Evolutionary conservation across 2,113 vertebrate species (phyloP).

Genomic region (Tympanuchus pallidicinctus): DNA sequence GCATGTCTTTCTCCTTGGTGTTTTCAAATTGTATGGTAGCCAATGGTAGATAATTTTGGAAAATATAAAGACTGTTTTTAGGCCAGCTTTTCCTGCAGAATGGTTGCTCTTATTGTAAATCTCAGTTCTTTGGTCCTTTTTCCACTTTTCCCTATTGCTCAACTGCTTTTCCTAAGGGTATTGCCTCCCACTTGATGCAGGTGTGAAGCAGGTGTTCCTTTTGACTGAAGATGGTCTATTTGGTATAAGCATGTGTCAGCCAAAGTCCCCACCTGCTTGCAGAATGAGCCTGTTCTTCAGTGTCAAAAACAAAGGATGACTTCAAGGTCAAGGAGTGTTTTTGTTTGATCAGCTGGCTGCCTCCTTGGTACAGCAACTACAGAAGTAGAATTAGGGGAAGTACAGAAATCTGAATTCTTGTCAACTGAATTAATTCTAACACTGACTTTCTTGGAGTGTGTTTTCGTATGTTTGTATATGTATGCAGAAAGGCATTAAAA

Average conservation of each 20-base stretch:
- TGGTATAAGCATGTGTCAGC: background rate
- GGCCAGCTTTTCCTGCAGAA: background rate
- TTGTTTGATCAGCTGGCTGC: background rate
- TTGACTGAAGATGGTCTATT: background rate
- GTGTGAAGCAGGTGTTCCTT: constrained; percentile 47
- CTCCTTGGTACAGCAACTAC: background rate
- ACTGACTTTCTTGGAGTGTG: background rate
- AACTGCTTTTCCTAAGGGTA: constrained; percentile 11
- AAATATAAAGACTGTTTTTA: background rate
- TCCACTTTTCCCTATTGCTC: background rate
- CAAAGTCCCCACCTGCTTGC: background rate
- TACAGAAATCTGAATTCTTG: background rate
- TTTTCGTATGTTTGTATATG: background rate
- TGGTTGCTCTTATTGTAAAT: background rate
- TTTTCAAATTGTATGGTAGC: background rate
- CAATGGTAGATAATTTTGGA: background rate
- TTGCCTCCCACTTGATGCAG: constrained; percentile 37
- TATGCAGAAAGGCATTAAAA: background rate
- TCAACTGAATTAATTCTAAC: background rate
- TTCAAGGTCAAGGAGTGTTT: background rate
- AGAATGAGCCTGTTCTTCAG: background rate
- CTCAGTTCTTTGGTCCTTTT: background rate
- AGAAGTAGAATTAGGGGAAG: background rate
- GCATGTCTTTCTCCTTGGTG: background rate
- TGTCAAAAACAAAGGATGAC: background rate